These are phyloP conservation scores for Seira sanloemensis DNA, from an alignment of 2,888 invertebrate species.

Conservation along the genomic window DNA sequence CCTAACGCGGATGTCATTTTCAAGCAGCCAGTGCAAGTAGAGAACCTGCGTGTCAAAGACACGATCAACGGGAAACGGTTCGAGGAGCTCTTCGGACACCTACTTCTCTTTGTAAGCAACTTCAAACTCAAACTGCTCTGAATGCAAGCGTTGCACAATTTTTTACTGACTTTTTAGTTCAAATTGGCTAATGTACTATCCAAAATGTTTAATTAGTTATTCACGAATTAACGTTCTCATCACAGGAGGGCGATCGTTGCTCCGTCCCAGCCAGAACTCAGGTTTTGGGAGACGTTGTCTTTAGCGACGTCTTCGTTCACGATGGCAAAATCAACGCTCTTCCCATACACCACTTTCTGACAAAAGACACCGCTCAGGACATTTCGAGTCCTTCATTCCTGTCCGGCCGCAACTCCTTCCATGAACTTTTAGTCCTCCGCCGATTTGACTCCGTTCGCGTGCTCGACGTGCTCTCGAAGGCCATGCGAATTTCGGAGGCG, in stretches of 20 bases:
- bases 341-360: slow-evolving; percentile 48
- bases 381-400: slow-evolving; percentile 54
- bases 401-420: slow-evolving; percentile 30
- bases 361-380: slow-evolving; percentile 50
- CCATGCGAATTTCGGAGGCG: slow-evolving; percentile 34
- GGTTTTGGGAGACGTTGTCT: slow-evolving; percentile 31
- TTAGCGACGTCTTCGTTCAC: slow-evolving; percentile 34
- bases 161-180: no score
- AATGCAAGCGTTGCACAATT: no score
- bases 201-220: background rate
- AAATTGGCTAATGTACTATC: no score
- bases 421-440: slow-evolving; percentile 39
- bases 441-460: slow-evolving; percentile 42
- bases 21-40: slow-evolving; percentile 49
- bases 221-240: background rate
- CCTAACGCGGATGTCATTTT: slow-evolving; percentile 65
- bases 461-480: slow-evolving; percentile 31
- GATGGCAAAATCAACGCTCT: slow-evolving; percentile 50
- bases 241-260: slow-evolving; percentile 42
- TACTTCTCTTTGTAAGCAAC: slow-evolving; percentile 66
- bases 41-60: slow-evolving; percentile 43
- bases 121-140: no score
- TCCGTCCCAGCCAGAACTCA: slow-evolving; percentile 48
- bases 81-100: slow-evolving; percentile 54
- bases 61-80: slow-evolving; percentile 62